A percentile compares a stretch with the other conserved stretches of the same genome.
These are phyloP conservation scores for Hypsibius dujardini DNA, from an alignment of 1,140 invertebrate species.

Conservation along the genomic window DNA sequence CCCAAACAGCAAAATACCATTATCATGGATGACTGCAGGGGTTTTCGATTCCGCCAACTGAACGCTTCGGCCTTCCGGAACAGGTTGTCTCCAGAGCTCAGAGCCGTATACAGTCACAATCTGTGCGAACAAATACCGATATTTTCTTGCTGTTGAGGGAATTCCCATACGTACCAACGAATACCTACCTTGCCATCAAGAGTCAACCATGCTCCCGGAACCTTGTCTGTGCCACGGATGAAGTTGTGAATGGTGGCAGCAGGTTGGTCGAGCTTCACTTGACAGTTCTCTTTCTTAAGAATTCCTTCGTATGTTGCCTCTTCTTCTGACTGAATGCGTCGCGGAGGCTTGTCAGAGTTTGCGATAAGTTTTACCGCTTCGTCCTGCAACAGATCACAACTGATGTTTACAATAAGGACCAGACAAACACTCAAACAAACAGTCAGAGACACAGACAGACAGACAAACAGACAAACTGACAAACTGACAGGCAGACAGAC, in stretches of 20 bases:
- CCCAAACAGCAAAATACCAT: slow-evolving; percentile 59
- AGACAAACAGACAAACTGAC: too few species aligned
- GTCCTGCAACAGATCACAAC: slow-evolving; percentile 32
- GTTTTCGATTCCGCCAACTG: slow-evolving; percentile 43
- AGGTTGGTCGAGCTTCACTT: slow-evolving; percentile 55
- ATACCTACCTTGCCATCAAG: slow-evolving; percentile 43
- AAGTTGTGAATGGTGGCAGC: slow-evolving; percentile 66
- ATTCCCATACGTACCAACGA: not conserved
- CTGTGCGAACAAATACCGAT: slow-evolving; percentile 23
- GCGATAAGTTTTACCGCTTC: slow-evolving; percentile 78
- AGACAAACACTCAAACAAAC: not conserved
- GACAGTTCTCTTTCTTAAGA: slow-evolving; percentile 50
- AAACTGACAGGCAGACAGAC: too few species aligned
- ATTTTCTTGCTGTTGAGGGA: not conserved
- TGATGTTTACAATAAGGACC: slow-evolving; percentile 19
- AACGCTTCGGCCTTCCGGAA: slow-evolving; percentile 42
- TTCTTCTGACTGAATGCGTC: slow-evolving; percentile 54
- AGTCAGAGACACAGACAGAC: too few species aligned
- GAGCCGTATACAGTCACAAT: slow-evolving; percentile 56
- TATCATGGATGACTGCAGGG: slow-evolving; percentile 51
- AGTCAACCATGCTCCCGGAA: slow-evolving; percentile 65
- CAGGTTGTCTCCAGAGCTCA: slow-evolving; percentile 45
- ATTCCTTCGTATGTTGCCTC: slow-evolving; percentile 81
- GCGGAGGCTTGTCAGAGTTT: slow-evolving; percentile 53
- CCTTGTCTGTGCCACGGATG: slow-evolving; percentile 75